A percentile compares a stretch with the other conserved stretches of the same genome.
Evolutionary conservation across 2,113 vertebrate genomes (phyloP).

Genomic region (Saccopteryx leptura): DNA sequence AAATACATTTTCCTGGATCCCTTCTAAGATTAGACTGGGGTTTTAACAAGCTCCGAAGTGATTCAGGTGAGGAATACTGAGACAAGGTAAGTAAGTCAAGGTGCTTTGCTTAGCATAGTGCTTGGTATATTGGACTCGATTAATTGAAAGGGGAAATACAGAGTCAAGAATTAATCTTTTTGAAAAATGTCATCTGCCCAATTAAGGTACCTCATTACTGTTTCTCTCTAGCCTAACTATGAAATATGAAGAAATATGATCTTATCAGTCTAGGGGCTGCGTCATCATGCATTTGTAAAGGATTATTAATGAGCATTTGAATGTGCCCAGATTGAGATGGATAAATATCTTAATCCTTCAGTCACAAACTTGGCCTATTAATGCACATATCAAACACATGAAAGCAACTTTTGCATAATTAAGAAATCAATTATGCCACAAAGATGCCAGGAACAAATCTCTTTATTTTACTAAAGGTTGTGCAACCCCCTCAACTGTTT

Average conservation of each 20-base stretch:
- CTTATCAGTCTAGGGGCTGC: conserved; percentile 71
- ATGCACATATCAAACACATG: conserved; percentile 63
- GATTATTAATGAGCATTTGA: conserved; percentile 77
- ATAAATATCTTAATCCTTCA: conserved; percentile 81
- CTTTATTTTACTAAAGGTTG: conserved; percentile 73
- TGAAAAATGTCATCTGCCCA: conserved; percentile 81
- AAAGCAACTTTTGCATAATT: conserved; percentile 78
- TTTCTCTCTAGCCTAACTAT: conserved; percentile 55
- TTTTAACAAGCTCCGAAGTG: conserved; percentile 32
- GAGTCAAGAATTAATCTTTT: conserved; percentile 67
- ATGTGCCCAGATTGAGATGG: conserved; percentile 65
- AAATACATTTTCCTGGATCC: neutral
- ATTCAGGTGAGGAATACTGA: neutral
- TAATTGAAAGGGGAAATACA: conserved; percentile 58
- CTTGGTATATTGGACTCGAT: conserved; percentile 17
- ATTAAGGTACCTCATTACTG: conserved; percentile 76
- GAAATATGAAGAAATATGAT: conserved; percentile 79
- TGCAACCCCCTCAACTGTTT: conserved; percentile 50
- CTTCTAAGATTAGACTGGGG: neutral
- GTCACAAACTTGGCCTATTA: conserved; percentile 80
- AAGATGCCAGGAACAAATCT: conserved; percentile 58
- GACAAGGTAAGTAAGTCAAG: neutral
- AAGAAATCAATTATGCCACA: conserved; percentile 75
- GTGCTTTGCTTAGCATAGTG: neutral
- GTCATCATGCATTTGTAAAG: conserved; percentile 68